Percentiles rank a stretch among this genome's conserved stretches.
phyloP scores from a whole-genome alignment of 2,888 invertebrate species.

The Erebia ligea region DNA sequence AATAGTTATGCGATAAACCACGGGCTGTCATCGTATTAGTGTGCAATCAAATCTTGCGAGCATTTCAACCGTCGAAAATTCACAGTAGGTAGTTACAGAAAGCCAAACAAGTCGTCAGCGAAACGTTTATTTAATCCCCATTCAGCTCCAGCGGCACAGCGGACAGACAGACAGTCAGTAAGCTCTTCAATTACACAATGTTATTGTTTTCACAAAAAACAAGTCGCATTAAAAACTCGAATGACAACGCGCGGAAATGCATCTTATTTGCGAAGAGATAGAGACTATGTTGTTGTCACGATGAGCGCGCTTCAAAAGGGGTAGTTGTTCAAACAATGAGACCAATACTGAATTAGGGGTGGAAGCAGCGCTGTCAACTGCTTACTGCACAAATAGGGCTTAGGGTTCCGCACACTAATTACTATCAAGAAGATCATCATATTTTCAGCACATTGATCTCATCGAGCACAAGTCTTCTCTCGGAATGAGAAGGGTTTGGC shows the following conservation, averaged over 20 bases:
- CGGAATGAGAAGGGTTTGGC: too few species aligned
- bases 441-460: too few species aligned
- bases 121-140: conserved; percentile 15
- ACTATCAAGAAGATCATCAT: not conserved
- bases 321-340: not conserved
- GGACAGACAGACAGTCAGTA: conserved; percentile 16
- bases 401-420: not conserved
- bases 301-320: not conserved
- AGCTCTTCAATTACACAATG: conserved; percentile 35
- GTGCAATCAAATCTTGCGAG: not conserved
- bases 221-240: conserved; percentile 7
- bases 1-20: too few species aligned
- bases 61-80: not conserved
- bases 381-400: not conserved
- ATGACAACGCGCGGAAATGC: not conserved
- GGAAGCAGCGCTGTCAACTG: not conserved
- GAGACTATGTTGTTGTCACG: not conserved
- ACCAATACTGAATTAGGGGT: not conserved
- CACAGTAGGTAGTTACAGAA: not conserved
- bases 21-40: not conserved
- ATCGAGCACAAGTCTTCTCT: too few species aligned
- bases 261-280: not conserved
- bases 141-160: not conserved
- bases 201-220: conserved; percentile 34
- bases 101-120: not conserved